These are phyloP conservation scores for Fulica atra DNA, from an alignment of 2,113 vertebrate genomes.

Conservation along the genomic window DNA sequence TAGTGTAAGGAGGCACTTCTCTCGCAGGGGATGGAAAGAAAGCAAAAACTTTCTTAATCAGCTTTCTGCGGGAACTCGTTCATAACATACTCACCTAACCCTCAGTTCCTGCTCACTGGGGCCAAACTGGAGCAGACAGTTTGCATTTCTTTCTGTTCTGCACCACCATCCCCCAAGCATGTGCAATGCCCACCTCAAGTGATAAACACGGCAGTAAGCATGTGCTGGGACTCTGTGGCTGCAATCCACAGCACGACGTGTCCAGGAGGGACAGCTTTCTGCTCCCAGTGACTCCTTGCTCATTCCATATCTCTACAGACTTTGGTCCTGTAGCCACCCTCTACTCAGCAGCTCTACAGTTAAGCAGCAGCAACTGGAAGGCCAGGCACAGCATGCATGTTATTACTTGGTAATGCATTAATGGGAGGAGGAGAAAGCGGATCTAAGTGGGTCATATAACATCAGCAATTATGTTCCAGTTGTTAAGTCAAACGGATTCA, in stretches of 20 bases:
- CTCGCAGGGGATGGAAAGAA: neutral
- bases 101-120: neutral
- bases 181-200: rapidly evolving
- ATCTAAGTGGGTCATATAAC: conserved; percentile 32
- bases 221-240: neutral
- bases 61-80: neutral
- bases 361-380: conserved; percentile 22
- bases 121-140: neutral
- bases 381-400: neutral
- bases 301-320: neutral
- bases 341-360: conserved; percentile 23
- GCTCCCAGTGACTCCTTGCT: neutral
- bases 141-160: neutral
- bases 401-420: conserved; percentile 10
- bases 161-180: neutral
- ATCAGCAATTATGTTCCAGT: conserved; percentile 16
- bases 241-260: rapidly evolving
- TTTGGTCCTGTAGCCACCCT: neutral
- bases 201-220: neutral
- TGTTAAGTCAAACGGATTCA: conserved; percentile 42
- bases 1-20: rapidly evolving
- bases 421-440: neutral
- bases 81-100: neutral
- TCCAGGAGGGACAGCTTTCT: neutral
- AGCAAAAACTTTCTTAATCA: neutral